Evolutionary conservation across 2,888 invertebrate species (phyloP).

Genomic region (Drosophila hamatofila): DNA sequence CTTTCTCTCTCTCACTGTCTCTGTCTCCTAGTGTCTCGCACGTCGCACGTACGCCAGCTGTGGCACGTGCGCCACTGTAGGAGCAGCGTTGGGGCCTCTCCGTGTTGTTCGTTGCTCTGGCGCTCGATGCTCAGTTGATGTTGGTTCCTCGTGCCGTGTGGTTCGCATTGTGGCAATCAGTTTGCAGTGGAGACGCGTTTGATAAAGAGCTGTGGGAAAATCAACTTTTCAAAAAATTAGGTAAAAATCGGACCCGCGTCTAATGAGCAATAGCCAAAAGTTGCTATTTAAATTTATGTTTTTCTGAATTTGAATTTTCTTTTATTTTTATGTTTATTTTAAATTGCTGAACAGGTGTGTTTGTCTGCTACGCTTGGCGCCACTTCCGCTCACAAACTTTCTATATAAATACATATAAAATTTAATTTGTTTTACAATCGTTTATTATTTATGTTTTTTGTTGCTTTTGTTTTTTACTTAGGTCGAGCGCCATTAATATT

Average conservation of each 20-base stretch:
- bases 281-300: neutral
- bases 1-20: slow-evolving; percentile 2
- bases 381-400: slow-evolving; percentile 29
- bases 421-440: neutral
- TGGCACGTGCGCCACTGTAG: slow-evolving; percentile 65
- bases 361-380: slow-evolving; percentile 10
- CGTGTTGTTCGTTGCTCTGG: slow-evolving; percentile 41
- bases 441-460: slow-evolving; percentile 4
- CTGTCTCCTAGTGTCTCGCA: slow-evolving; percentile 8
- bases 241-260: slow-evolving; percentile 27
- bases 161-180: slow-evolving; percentile 53
- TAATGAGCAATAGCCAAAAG: neutral
- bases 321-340: neutral
- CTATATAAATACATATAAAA: slow-evolving; percentile 3
- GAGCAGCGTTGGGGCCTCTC: slow-evolving; percentile 11
- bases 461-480: slow-evolving; percentile 45
- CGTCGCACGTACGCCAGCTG: slow-evolving; percentile 37
- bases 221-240: slow-evolving; percentile 34
- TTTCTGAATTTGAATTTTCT: neutral
- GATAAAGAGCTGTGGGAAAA: slow-evolving; percentile 27
- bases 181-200: slow-evolving; percentile 35
- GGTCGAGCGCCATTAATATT: slow-evolving; percentile 20
- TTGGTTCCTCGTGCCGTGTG: slow-evolving; percentile 74
- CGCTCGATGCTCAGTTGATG: slow-evolving; percentile 67
- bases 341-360: slow-evolving; percentile 26